Base-by-base conservation (phyloP, 1,140 invertebrate genomes). In the Bombus waltoni region DNA sequence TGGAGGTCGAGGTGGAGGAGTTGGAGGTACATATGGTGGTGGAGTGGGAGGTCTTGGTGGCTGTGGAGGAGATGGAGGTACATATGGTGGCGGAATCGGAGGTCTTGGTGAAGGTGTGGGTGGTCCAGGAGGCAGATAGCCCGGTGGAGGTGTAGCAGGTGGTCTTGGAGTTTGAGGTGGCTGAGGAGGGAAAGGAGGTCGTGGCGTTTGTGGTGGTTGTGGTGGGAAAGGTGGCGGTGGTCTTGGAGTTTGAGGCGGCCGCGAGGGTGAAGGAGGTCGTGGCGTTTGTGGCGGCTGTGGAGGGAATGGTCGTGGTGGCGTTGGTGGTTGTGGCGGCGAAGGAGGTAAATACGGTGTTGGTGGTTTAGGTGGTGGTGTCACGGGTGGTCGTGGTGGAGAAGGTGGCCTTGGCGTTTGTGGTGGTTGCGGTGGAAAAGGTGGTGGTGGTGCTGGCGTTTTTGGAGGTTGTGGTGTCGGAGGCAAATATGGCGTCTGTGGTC, bases 381-480 rank as follows among this genome's bases (percentile, higher is more conserved):
- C 28, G 2, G 40, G 40, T 10, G 59, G 66, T n/a, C 59, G 25
- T 28, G 70, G 70, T n/a, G 42, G 93, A 86, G 22, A 94, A 94
- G 22, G 94, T 73, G 73, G 93, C 88, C 0, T 53, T 94, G 66
- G 35, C 28, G 62, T 38, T 53, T 2, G 81, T 57, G 74, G 74
- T n/a, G 80, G 93, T 47, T 94, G 94, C 42, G 90, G 15, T 3
- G 18, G 65, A 4, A 40, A 83, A 70, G 84, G 85, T 8, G 81
- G 75, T 53, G 89, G 74, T 25, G 82, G 88, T 38, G 77, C 11
- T 38, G 66, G 66, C 6, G 35, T 32, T 18, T 4, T 10, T 25
- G 66, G 66, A 25, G 66, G 66, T 53, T 53, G 79, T 13, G 71
- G 82, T 62, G 87, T 22, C 9, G n/a, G 53, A 1, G 87, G 91